Base-by-base conservation (phyloP, 1,140 invertebrate species). In the Anadara kagoshimensis region DNA sequence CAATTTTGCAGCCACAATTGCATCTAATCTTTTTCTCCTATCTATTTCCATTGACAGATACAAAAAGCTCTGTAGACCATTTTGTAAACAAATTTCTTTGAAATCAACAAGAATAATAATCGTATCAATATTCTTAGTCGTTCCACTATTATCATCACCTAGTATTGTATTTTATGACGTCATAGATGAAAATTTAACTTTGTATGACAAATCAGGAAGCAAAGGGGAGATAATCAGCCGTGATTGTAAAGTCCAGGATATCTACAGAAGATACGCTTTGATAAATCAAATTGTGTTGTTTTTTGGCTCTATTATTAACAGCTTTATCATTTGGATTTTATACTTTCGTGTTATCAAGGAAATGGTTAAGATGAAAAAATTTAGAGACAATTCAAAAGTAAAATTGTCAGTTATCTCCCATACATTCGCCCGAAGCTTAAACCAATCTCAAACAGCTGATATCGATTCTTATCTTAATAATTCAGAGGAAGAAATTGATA, bases 11-110 rank as follows among this genome's bases (percentile, higher is more conserved):
- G 58, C 72, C 3, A 62, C 44, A 11, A 75, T 78, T 44, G 75
- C 68, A 36, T 78, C 78, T 2, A 71, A 65, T 8, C 54, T 78
- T n/a, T 69, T 73, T 22, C 62, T 80, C 1, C 45, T 75, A 41
- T 69, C 72, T 4, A 78, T 80, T 62, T 75, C 78, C 0, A 56
- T 64, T 4, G 78, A 80, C 22, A 64, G 78, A 14, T 80, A 69
- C 56, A 62, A 66, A n/a, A 69, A 71, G n/a, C 68, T 80, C 14
- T 78, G 75, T 29, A 71, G 72, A 47, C 58, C 69, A 22, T 61
- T 61, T 5, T 49, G 71, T 20, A 22, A 47, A 0, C 75, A 80
- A 26, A 61, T 77, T 20, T 65, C 64, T 12, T 44, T 58, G 5
- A 63, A 59, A 57, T 57, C 57, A 45, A 51, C 75, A 22, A 71